These are phyloP conservation scores for Nipponacmea schrenckii DNA, from an alignment of 2,888 invertebrate species.

Conservation along the genomic window DNA sequence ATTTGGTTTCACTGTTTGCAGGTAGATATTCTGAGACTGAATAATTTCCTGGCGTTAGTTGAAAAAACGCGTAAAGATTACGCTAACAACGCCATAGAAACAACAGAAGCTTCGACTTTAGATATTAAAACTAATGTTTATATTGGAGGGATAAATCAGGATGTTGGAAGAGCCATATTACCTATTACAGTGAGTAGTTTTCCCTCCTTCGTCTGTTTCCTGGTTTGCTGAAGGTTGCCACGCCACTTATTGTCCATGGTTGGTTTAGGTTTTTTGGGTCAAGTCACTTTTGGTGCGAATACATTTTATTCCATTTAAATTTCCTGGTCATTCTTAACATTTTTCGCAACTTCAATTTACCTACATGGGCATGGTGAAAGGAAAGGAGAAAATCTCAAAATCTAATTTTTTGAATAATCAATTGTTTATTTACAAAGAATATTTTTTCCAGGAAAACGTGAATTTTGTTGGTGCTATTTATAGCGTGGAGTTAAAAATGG, in stretches of 20 bases:
- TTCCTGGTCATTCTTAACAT: no score
- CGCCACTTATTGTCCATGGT: no score
- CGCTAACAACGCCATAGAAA: slow-evolving; percentile 33
- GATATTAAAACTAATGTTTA: neutral
- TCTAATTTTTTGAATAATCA: no score
- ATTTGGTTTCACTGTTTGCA: slow-evolving; percentile 21
- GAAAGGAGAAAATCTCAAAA: no score
- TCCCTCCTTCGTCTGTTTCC: no score
- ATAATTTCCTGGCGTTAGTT: slow-evolving; percentile 41
- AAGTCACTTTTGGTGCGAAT: no score
- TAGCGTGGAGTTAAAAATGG: neutral
- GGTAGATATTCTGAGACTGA: slow-evolving; percentile 39
- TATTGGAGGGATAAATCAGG: neutral
- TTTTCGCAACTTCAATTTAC: no score
- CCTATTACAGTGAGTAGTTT: neutral
- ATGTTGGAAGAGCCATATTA: neutral
- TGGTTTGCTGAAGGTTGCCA: no score
- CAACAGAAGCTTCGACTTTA: neutral
- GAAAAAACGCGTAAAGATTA: slow-evolving; percentile 36
- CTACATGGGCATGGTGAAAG: no score
- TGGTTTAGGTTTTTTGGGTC: no score
- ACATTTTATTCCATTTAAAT: no score
- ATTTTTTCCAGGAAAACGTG: neutral
- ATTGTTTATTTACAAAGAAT: neutral
- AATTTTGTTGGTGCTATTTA: slow-evolving; percentile 2